Conservation (phyloP, 1,140 invertebrate species). For the Marisa cornuarietis region DNA sequence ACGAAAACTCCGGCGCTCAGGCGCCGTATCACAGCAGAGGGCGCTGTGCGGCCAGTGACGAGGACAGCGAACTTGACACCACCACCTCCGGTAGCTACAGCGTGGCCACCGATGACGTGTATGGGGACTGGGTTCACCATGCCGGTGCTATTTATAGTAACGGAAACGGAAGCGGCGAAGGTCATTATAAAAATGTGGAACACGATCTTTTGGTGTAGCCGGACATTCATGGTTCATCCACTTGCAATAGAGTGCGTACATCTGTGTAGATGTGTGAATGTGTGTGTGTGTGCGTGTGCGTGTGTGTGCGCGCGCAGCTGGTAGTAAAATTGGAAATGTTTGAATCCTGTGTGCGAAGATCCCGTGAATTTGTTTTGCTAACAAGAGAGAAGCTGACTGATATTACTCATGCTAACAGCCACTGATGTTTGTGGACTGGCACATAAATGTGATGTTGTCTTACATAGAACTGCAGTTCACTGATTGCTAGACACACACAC, state of each 20-base stretch:
- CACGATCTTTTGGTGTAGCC: not conserved
- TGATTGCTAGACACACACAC: no score
- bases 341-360: no score
- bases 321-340: no score
- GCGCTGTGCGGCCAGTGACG: constrained; percentile 11
- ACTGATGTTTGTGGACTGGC: no score
- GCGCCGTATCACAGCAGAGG: not conserved
- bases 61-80: constrained; percentile 36
- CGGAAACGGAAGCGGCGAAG: not conserved
- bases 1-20: not conserved
- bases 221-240: not conserved
- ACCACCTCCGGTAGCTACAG: constrained; percentile 37
- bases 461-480: no score
- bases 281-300: not conserved
- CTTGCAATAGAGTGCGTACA: not conserved
- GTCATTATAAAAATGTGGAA: not conserved
- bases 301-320: not conserved
- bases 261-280: constrained; percentile 11
- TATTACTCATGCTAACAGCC: no score
- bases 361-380: no score
- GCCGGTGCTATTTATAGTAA: not conserved
- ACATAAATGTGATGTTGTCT: no score
- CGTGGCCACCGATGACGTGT: constrained; percentile 26
- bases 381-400: no score
- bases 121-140: constrained; percentile 4